Evolutionary conservation across 2,888 invertebrate species (phyloP).

Genomic region (Acanthococcus lagerstroemiae): DNA sequence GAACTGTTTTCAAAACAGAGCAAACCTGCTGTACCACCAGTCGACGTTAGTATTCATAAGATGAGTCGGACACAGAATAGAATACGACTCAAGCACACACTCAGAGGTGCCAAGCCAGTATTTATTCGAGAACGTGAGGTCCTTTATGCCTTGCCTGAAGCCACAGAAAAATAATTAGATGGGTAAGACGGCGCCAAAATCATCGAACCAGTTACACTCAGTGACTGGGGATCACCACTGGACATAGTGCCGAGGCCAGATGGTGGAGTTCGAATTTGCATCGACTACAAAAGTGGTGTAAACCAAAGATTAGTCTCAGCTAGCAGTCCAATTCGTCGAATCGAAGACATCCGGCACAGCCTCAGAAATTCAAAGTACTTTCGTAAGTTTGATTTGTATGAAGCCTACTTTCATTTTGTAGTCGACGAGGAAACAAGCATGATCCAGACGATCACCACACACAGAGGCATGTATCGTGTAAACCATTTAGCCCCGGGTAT

Average conservation of each 20-base stretch:
- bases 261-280: constrained; percentile 31
- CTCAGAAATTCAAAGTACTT: constrained; percentile 16
- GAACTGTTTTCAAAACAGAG: too few relatives aligned
- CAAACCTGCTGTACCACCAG: too few relatives aligned
- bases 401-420: constrained; percentile 33
- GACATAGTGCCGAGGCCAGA: constrained; percentile 11
- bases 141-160: too few relatives aligned
- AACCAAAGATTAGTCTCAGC: constrained; percentile 35
- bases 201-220: constrained; percentile 6
- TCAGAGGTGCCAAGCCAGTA: too few relatives aligned
- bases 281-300: constrained; percentile 36
- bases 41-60: too few relatives aligned
- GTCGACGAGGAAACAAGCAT: constrained; percentile 26
- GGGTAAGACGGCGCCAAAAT: too few relatives aligned
- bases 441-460: constrained; percentile 36
- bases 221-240: constrained; percentile 34
- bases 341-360: constrained; percentile 33
- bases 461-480: constrained; percentile 35
- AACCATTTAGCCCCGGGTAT: constrained; percentile 36
- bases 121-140: too few relatives aligned
- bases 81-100: too few relatives aligned
- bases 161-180: too few relatives aligned
- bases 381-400: constrained; percentile 33
- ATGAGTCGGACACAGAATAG: too few relatives aligned
- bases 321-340: constrained; percentile 34